Conservation (phyloP, 2,113 vertebrate genomes). For the Nycticryphes semicollaris region DNA sequence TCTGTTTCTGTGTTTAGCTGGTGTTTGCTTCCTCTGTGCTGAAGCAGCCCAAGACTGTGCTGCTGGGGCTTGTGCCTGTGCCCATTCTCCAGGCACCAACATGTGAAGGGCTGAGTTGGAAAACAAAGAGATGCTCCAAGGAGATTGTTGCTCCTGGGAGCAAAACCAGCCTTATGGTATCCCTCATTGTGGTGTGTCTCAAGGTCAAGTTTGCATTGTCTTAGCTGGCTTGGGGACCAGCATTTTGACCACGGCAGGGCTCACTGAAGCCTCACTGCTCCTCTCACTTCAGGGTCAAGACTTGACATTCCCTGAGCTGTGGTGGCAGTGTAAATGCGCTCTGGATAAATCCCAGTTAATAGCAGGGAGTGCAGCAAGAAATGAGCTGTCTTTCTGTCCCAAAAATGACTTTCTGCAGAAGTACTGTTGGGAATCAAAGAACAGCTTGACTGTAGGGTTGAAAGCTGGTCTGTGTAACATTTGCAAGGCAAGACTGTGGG, state of each 20-base stretch:
- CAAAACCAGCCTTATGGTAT: neutral
- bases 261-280: neutral
- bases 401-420: neutral
- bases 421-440: neutral
- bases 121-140: neutral
- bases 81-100: neutral
- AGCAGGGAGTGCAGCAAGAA: neutral
- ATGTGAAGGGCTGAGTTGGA: neutral
- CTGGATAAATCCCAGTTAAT: neutral
- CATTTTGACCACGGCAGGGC: neutral
- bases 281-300: neutral
- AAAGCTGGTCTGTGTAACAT: neutral
- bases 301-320: accelerated
- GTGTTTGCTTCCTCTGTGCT: neutral
- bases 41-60: accelerated
- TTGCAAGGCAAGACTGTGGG: neutral
- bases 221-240: accelerated
- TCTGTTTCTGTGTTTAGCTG: neutral
- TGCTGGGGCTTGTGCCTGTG: neutral
- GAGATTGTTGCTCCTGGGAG: neutral
- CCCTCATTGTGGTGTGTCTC: neutral
- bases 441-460: neutral
- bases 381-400: neutral
- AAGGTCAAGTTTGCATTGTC: neutral
- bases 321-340: neutral